Base-by-base conservation (phyloP, 2,888 invertebrate species). In the Archips xylosteana region DNA sequence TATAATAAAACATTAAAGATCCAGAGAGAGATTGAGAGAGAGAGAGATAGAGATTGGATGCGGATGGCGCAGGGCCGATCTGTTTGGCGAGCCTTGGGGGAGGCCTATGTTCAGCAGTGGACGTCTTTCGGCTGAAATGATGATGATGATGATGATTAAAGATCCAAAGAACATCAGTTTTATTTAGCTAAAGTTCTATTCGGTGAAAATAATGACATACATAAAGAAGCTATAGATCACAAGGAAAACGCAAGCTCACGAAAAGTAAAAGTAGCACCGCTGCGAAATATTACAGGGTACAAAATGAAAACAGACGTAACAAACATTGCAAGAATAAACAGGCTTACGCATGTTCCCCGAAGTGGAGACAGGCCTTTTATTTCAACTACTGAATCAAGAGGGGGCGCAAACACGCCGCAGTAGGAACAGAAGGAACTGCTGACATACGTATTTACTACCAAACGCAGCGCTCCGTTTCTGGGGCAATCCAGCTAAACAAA, bases 371-470 rank as follows among this genome's bases (percentile, higher is more conserved):
- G 73, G 59, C 74, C 42, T 70, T 74, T 74, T 74, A 74, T 70
- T 74, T 65, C 69, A 74, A 70, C 60, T 60, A 64, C 64, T 65
- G 69, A 74, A 74, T 70, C 83, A 83, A 84, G 81, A 79, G 71
- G 65, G 67, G 36, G 60, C 62, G 80, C 80, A 83, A 82, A 82
- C 80, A 82, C 80, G 78, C 80, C 77, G 74, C 71, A 71, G 76
- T 76, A 79, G 78, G 59, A 76, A 77, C 75, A 79, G 83, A 83
- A 82, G 81, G 81, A 83, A 83, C 76, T 79, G 81, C 80, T 82
- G 83, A 83, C 83, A 79, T 78, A 75, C 75, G 80, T 85, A 83
- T 85, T 84, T 82, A 83, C 83, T 81, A 80, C 83, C 84, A 82
- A 86, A 83, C 81, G 80, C 78, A 79, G 82, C 78, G 79, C 82